phyloP scores from a whole-genome alignment of 2,888 invertebrate species.

The Parnassius smintheus region DNA sequence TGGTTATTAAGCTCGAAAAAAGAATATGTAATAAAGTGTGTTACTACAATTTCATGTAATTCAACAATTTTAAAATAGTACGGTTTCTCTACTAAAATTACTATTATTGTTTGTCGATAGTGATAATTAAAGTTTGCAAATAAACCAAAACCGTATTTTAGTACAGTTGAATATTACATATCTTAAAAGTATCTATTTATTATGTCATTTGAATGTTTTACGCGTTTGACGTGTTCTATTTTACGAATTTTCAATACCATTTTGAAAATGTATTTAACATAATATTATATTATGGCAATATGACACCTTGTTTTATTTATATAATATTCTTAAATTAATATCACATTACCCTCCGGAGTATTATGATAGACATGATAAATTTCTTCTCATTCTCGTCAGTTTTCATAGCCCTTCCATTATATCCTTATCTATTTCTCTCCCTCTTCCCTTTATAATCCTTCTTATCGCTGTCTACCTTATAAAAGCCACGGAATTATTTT shows the following conservation, averaged over 20 bases:
- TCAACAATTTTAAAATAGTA: too few species aligned
- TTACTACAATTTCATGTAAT: too few species aligned
- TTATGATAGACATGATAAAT: constrained; percentile 42
- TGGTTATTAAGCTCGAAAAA: neutral
- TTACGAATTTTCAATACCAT: constrained; percentile 7
- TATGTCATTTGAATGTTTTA: too few species aligned
- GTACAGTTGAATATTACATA: constrained; percentile 26
- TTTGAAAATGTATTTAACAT: constrained; percentile 21
- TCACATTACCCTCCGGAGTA: constrained; percentile 34
- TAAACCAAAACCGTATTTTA: too few species aligned
- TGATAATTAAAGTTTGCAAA: too few species aligned
- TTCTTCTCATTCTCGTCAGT: constrained; percentile 49
- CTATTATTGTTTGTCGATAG: too few species aligned
- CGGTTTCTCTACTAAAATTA: too few species aligned
- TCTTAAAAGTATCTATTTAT: constrained; percentile 24
- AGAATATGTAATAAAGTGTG: too few species aligned
- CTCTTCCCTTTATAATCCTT: constrained; percentile 66
- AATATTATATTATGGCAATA: constrained; percentile 22
- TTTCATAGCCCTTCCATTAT: constrained; percentile 65
- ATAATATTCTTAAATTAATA: constrained; percentile 19
- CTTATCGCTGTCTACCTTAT: constrained; percentile 69
- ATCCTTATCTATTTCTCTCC: constrained; percentile 67
- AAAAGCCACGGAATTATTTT: constrained; percentile 64
- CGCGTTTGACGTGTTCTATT: constrained; percentile 7
- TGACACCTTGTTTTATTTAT: neutral